These are phyloP conservation scores for Microcebus jonahi DNA, from an alignment of 2,113 vertebrate species.

Conservation along the genomic window DNA sequence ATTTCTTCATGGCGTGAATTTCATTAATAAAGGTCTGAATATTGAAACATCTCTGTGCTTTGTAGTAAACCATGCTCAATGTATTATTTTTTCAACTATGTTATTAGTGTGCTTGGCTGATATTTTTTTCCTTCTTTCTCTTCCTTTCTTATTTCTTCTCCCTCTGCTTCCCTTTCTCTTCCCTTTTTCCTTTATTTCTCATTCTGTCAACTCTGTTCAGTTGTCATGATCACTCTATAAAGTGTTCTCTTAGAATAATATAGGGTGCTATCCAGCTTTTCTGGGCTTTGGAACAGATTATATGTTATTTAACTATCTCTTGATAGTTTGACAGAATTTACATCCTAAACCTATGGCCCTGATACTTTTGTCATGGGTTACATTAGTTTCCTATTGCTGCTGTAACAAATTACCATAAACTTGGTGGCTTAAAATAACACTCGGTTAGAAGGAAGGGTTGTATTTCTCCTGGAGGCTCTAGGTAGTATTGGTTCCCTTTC, in stretches of 20 bases:
- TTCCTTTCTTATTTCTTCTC: not conserved
- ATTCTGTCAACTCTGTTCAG: not conserved
- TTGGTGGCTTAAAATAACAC: not conserved
- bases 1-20: not conserved
- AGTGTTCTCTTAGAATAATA: not conserved
- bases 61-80: not conserved
- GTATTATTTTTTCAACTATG: not conserved
- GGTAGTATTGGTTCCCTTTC: no score
- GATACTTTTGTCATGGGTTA: not conserved
- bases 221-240: not conserved
- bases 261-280: not conserved
- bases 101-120: not conserved
- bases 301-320: not conserved
- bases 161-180: not conserved
- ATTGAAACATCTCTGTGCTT: not conserved
- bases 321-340: not conserved
- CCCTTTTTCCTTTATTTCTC: not conserved
- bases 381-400: not conserved
- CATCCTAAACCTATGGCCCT: not conserved
- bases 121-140: not conserved
- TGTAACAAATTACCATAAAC: not conserved
- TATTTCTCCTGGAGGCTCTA: not conserved
- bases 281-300: not conserved
- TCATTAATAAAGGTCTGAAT: not conserved
- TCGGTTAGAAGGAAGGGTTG: not conserved